Base-by-base conservation (phyloP, 2,888 invertebrate species). In the Patella pellucida region DNA sequence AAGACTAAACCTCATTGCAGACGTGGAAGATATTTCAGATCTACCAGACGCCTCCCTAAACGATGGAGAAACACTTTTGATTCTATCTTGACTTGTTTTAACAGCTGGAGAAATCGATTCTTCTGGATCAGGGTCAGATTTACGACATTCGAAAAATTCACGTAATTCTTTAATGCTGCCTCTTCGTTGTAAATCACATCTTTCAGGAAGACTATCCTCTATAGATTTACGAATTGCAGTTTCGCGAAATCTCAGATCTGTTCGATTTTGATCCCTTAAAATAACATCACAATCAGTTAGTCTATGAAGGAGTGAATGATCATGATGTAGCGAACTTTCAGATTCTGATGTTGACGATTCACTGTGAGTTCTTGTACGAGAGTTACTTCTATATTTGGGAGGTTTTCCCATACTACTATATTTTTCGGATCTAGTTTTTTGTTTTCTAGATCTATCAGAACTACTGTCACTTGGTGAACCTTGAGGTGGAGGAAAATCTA, bases 121-220 rank as follows among this genome's bases (percentile, higher is more conserved):
- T 52, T 72, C 68, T 3, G 41, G 50, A n/a, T 56, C 74, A 14
- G 31, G 69, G 56, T 72, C 76, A 9, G 68, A n/a, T 77, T 71
- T 79, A 80, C 67, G 80, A 79, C 76, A 84, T 79, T 88, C 87
- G 78, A 88, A 88, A 68, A 85, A 81, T 73, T 86, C 83, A 73
- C 82, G 81, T 51, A 88, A 76, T 77, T 88, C 88, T 75, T 87
- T 87, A 73, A 88, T 88, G 81, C 88, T 88, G n/a, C 86, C 87
- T 69, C 85, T 79, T 11, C 87, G 80, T 77, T 87, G 84, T 69
- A 84, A 81, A 70, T 82, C 79, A 50, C 82, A 77, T 23, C 76
- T 78, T 19, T 78, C 73, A 31, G 80, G 79, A 72, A 23, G 62
- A 41, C 73, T 56, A 70, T 71, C 76, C 41, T 76, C 77, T 62